Evolutionary conservation across 2,797 vertebrate genomes (phyloP).

Genomic region (Poecilia wingei): DNA sequence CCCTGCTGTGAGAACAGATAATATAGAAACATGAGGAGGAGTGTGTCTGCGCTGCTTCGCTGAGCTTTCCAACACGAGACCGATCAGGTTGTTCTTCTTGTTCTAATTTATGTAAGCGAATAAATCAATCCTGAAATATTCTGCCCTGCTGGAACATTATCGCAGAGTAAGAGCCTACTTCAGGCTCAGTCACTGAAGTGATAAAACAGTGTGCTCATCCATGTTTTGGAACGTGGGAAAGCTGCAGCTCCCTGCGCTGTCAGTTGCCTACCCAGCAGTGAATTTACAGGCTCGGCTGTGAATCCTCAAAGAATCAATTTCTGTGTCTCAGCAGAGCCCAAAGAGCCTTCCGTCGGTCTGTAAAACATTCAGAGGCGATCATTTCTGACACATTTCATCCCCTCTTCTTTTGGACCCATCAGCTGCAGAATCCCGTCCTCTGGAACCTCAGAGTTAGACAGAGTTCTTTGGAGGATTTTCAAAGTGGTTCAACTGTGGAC

Average conservation of each 20-base stretch:
- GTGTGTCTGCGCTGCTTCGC: conserved; percentile 25
- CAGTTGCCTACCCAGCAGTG: conserved; percentile 14
- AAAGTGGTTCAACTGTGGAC: neutral
- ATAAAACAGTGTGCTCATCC: neutral
- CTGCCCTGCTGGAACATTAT: conserved; percentile 4
- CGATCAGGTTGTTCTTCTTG: conserved; percentile 33
- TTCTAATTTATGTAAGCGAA: conserved; percentile 48
- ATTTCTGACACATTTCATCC: conserved; percentile 44
- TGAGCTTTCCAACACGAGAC: conserved; percentile 44
- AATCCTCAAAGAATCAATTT: conserved; percentile 41
- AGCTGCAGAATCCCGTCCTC: conserved; percentile 24
- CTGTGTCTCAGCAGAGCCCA: conserved; percentile 29
- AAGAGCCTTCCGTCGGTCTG: conserved; percentile 24
- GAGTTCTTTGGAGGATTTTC: conserved; percentile 7
- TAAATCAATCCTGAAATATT: conserved; percentile 36
- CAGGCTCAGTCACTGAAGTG: conserved; percentile 14
- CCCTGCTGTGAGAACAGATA: conserved; percentile 43
- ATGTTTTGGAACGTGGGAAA: conserved; percentile 11
- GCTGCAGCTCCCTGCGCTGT: conserved; percentile 13
- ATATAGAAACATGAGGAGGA: conserved; percentile 46
- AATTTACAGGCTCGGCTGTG: conserved; percentile 41
- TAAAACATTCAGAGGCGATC: conserved; percentile 45
- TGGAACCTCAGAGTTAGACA: neutral
- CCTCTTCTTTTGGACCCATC: conserved; percentile 35
- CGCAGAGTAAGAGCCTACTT: neutral